Conservation (phyloP, 53 echinoderm and acorn worm species). For the Henricia sp. region DNA sequence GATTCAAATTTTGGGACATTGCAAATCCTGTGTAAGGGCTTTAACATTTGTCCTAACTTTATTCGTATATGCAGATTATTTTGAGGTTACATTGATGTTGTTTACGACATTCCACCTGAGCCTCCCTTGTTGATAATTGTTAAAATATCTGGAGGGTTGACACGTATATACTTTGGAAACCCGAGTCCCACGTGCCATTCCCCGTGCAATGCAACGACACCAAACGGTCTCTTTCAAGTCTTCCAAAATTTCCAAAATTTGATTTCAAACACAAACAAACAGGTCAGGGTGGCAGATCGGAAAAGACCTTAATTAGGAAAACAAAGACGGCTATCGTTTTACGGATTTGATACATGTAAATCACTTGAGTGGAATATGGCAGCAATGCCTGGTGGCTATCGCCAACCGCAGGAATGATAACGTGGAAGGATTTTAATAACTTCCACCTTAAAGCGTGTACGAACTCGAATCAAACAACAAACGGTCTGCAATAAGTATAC, state of each 20-base stretch:
- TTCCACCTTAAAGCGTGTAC: conserved; percentile 47
- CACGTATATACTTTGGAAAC: too few relatives aligned
- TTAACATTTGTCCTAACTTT: too few relatives aligned
- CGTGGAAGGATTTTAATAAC: conserved; percentile 7
- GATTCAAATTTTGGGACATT: too few relatives aligned
- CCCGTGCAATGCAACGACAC: neutral
- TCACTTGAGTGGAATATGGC: neutral
- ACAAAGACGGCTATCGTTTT: conserved; percentile 8
- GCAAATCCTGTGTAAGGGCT: too few relatives aligned
- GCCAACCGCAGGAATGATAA: conserved; percentile 40
- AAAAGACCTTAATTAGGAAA: neutral
- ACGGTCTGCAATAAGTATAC: conserved; percentile 17
- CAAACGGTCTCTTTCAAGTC: neutral
- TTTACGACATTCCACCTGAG: too few relatives aligned
- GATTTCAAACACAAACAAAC: neutral
- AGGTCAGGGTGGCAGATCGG: neutral
- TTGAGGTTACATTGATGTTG: too few relatives aligned
- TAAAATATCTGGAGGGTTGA: too few relatives aligned
- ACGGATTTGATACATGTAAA: conserved; percentile 1
- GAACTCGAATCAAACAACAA: neutral
- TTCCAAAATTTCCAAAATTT: neutral
- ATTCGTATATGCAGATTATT: too few relatives aligned
- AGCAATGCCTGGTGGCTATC: neutral
- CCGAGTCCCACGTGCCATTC: too few relatives aligned
- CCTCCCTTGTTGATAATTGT: too few relatives aligned